Evolutionary conservation across 2,797 vertebrate species (phyloP), one percentile per base, ranked within the genome.

Genomic region (Fundulus diaphanus): DNA sequence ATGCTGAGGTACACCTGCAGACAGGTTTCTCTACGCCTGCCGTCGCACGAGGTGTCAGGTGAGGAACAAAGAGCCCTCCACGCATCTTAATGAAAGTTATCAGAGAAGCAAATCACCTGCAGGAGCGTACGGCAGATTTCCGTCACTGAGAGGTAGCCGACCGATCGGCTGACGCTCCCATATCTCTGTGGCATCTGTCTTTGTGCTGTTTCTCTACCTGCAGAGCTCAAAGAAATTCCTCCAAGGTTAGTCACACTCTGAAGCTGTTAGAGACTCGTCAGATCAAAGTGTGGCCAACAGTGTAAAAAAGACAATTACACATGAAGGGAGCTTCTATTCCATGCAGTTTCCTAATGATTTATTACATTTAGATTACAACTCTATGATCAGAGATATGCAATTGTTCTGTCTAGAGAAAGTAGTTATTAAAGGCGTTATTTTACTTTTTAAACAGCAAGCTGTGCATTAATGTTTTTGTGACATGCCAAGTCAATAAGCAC

Each of bases 141-240:
- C 54, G 78, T 71, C 74, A 44, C 59, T 35, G 12, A 74, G 11
- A 80, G 40, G 29, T 44, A 70, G 68, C 66, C 18, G 73, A 70
- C 54, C 18, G 74, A 72, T 76, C 42, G 71, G 68, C 73, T 85
- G 85, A 77, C 77, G 75, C 77, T 72, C 11, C 75, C 68, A 13
- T 91, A 92, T 93, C 92, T 81, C 46, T 5, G n/a, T 24, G 74
- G 67, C 83, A 92, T 92, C 88, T 83, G 51, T 2, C 65, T 70
- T 24, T 61, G 0, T 40, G 24, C 4, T 54, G 29, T 59, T 52
- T 29, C 71, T 65, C 11, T 27, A 67, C 81, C 56, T 54, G 42
- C 48, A 51, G 8, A 61, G 67, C 63, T 82, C 5, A 5, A 44
- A 7, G 22, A 83, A 68, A 90, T 89, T 74, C 82, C 51, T 85